phyloP scores from a whole-genome alignment of 2,113 vertebrate species.

The Cinclus mexicanus region DNA sequence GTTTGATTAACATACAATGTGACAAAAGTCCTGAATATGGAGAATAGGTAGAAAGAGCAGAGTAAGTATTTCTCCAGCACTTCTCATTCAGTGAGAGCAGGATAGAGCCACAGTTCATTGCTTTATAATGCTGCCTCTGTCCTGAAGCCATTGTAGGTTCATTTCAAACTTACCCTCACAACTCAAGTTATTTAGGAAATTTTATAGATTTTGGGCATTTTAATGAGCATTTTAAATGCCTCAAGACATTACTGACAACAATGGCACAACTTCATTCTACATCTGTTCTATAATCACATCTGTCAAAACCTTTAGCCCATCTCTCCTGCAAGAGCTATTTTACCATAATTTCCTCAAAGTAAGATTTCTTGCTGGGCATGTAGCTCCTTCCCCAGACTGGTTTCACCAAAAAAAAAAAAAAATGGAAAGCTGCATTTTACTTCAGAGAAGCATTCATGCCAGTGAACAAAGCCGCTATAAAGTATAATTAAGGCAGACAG shows the following conservation, averaged over 20 bases:
- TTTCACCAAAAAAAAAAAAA: background rate
- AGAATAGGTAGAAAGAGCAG: background rate
- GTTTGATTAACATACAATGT: background rate
- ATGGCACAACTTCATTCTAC: background rate
- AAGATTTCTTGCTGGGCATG: background rate
- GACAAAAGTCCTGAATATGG: background rate
- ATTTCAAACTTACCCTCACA: background rate
- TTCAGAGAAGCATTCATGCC: background rate
- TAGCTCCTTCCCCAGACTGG: background rate
- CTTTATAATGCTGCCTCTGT: background rate
- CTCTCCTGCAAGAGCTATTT: background rate
- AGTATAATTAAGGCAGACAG: background rate
- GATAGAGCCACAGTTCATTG: background rate
- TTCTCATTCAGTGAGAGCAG: background rate
- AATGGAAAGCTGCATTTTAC: background rate
- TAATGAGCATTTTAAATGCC: background rate
- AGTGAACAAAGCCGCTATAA: rapidly evolving
- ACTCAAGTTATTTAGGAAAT: background rate
- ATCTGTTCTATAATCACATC: background rate
- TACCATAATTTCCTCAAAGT: background rate
- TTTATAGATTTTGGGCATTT: background rate
- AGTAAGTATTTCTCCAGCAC: background rate
- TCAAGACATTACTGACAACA: background rate
- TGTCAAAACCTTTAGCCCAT: background rate
- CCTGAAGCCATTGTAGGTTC: background rate